These are phyloP conservation scores for Calliphora vomitoria DNA, from an alignment of 2,888 invertebrate genomes.

Conservation along the genomic window DNA sequence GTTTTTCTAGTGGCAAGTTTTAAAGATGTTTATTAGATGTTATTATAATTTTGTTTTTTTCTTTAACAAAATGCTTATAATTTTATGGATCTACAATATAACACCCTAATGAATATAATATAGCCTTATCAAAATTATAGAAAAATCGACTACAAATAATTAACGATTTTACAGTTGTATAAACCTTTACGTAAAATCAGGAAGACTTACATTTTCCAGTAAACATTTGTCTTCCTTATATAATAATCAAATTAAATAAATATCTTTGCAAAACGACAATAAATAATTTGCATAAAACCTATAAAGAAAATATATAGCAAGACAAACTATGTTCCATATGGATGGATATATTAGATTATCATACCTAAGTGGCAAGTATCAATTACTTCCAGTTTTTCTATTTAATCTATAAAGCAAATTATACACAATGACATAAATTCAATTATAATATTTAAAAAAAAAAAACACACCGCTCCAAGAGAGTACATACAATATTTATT, in stretches of 20 bases:
- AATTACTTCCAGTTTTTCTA: constrained; percentile 31
- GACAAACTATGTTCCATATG: constrained; percentile 21
- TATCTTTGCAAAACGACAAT: background rate
- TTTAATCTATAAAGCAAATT: constrained; percentile 48
- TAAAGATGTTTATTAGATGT: constrained; percentile 35
- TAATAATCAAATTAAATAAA: background rate
- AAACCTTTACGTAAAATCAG: background rate
- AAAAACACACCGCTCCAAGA: background rate
- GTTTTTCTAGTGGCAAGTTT: constrained; percentile 58
- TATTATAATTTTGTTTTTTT: constrained; percentile 43
- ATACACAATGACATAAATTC: constrained; percentile 56
- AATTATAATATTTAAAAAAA: constrained; percentile 40
- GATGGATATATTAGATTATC: constrained; percentile 18
- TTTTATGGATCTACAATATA: no score
- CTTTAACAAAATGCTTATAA: constrained; percentile 41
- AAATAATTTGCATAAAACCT: constrained; percentile 37
- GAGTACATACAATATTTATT: constrained; percentile 18
- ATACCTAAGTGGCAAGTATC: constrained; percentile 31
- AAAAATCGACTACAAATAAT: no score
- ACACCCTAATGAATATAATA: no score
- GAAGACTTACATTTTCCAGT: background rate
- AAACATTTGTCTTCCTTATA: background rate
- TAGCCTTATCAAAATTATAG: no score
- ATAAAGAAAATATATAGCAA: background rate
- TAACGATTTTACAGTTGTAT: no score